Conservation (phyloP, 1,140 invertebrate species). For the Steinernema khuongi region DNA sequence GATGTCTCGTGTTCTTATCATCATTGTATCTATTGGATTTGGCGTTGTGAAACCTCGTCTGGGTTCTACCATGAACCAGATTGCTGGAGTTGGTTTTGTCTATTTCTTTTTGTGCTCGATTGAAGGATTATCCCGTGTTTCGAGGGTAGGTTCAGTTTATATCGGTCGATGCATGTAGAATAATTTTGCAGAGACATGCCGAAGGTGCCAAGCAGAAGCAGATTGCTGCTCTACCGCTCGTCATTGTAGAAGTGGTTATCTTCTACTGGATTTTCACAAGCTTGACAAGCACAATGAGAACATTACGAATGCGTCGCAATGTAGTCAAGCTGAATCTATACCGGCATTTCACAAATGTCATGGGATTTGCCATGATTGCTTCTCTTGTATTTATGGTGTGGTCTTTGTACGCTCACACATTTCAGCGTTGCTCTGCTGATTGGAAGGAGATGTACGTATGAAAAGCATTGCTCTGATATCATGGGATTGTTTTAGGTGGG, state of each 20-base stretch:
- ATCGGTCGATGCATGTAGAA: not conserved
- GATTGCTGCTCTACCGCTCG: constrained; percentile 56
- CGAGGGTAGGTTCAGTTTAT: constrained; percentile 60
- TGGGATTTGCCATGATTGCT: constrained; percentile 78
- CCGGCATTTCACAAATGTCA: constrained; percentile 83
- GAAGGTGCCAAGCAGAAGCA: constrained; percentile 58
- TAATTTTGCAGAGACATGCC: constrained; percentile 51
- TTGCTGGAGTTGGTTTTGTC: constrained; percentile 73
- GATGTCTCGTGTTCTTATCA: constrained; percentile 81
- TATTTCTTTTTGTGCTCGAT: constrained; percentile 77
- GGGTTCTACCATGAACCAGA: constrained; percentile 76
- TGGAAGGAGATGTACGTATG: constrained; percentile 73
- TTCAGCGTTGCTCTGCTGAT: constrained; percentile 64
- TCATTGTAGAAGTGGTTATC: constrained; percentile 57
- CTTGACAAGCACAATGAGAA: constrained; percentile 80
- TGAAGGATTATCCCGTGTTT: constrained; percentile 74
- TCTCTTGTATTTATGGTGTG: constrained; percentile 86
- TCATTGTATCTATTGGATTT: constrained; percentile 86
- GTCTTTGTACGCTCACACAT: constrained; percentile 71
- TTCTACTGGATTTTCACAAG: constrained; percentile 64
- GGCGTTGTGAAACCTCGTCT: constrained; percentile 89
- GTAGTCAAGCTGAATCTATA: constrained; percentile 79
- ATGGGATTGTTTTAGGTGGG: constrained; percentile 64
- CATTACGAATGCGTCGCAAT: constrained; percentile 71
- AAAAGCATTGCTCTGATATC: constrained; percentile 25